A percentile compares a stretch with the other conserved stretches of the same genome.
Conservation (phyloP, 53 echinoderm and acorn worm genomes). For the Zoroaster sp. region DNA sequence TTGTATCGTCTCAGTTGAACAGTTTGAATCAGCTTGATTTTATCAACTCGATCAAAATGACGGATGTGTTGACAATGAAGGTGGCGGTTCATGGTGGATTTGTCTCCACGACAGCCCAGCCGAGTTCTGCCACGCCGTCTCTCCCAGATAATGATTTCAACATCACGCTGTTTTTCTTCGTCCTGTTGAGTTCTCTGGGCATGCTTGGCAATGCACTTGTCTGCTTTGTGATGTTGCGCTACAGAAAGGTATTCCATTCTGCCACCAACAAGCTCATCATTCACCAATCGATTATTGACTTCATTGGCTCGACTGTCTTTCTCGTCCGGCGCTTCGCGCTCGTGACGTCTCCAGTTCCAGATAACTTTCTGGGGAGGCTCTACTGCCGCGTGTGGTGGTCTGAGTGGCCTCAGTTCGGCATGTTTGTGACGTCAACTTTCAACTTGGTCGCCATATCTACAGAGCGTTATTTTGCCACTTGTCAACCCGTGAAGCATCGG, state of each 20-base stretch:
- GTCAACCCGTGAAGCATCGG: slow-evolving; percentile 8
- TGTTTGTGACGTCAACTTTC: slow-evolving; percentile 35
- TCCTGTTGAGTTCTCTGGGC: background rate
- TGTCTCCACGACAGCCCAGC: too few species aligned
- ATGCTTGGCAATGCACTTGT: slow-evolving; percentile 35
- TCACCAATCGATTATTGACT: slow-evolving; percentile 18
- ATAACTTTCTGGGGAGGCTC: background rate
- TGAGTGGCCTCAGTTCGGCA: slow-evolving; percentile 28
- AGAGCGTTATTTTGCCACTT: slow-evolving; percentile 27
- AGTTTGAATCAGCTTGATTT: too few species aligned
- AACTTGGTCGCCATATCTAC: slow-evolving; percentile 26
- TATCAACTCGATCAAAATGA: too few species aligned
- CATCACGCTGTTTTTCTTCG: background rate
- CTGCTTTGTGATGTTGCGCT: slow-evolving; percentile 25
- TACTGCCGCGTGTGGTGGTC: slow-evolving; percentile 52
- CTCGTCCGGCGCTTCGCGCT: background rate
- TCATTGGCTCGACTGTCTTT: slow-evolving; percentile 11
- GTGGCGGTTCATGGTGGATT: too few species aligned
- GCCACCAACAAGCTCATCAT: slow-evolving; percentile 38
- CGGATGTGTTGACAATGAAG: too few species aligned
- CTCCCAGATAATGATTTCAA: too few species aligned
- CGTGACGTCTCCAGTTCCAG: background rate
- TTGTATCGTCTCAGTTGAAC: too few species aligned
- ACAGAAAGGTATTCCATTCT: slow-evolving; percentile 26
- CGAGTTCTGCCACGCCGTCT: too few species aligned